Base-by-base conservation (phyloP, 2,888 invertebrate species). In the Chrysolina oricalcia region DNA sequence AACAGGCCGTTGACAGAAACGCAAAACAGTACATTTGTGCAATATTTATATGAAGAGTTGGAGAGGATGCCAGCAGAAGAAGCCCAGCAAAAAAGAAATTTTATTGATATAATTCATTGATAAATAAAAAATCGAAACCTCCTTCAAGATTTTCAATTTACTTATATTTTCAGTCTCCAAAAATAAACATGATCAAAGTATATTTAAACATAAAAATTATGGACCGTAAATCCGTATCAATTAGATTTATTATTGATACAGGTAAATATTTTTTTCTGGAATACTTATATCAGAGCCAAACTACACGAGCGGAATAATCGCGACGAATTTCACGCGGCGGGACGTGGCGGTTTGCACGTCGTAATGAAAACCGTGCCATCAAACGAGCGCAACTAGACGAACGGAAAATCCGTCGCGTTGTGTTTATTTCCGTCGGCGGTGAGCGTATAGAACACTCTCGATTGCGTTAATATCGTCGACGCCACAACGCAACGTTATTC, bases 31-130 rank as follows among this genome's bases (percentile, higher is more conserved):
- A 64, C 64, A 35, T 64, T 64, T 64, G 17, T 40, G 13, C n/a
- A 64, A 41, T 64, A 64, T 64, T 64, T 64, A 17, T 64, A 41
- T 64, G 15, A 40, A 11, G 64, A n/a, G n/a, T n/a, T n/a, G n/a
- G n/a, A n/a, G n/a, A n/a, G n/a, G n/a, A n/a, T n/a, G n/a, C n/a
- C n/a, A 64, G 40, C 35, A 40, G 64, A 64, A 11, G 41, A 41
- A 40, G 64, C 64, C 15, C 15, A 41, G 19, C 8, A 65, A 65
- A 43, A 65, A 43, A 41, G 21, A 21, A 65, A 48, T 48, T 15
- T 48, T 48, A 48, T n/a, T n/a, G 13, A 6, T 48, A 4, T 17
- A 15, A 48, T 48, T 17, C n/a, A 48, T 6, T 13, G n/a, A 48
- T 15, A 15, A 48, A 48, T 48, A 48, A 15, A 48, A 48, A 48